Conservation (phyloP, 2,888 invertebrate genomes). For the Charanyca ferruginea region DNA sequence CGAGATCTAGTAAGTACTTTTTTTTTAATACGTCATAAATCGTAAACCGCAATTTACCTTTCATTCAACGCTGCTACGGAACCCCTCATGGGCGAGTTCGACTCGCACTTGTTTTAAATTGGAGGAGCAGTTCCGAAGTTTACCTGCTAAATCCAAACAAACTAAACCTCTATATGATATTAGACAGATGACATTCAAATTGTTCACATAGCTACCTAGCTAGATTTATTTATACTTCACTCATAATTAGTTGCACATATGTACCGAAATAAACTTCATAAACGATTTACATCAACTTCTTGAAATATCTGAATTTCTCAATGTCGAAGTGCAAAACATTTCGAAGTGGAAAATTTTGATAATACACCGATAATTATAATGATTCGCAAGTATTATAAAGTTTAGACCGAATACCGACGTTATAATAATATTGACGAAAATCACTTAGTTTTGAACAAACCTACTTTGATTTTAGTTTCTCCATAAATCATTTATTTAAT, state of each 20-base stretch:
- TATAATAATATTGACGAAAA: slow-evolving; percentile 13
- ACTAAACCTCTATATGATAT: no score
- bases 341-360: neutral
- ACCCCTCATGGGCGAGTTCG: no score
- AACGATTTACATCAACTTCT: neutral
- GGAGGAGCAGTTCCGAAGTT: no score
- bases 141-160: no score
- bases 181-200: slow-evolving; percentile 15
- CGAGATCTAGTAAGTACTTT: no score
- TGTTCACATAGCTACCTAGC: neutral
- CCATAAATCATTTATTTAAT: neutral
- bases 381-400: slow-evolving; percentile 19
- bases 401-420: slow-evolving; percentile 7
- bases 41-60: no score
- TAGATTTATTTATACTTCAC: slow-evolving; percentile 5
- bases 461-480: no score
- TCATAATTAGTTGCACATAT: slow-evolving; percentile 16
- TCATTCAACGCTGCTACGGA: no score
- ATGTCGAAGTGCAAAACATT: neutral
- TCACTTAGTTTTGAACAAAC: neutral
- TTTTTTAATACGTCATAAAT: no score
- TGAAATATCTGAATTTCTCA: neutral
- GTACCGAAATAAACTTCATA: neutral
- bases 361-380: neutral
- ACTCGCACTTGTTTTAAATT: no score